Conservation (phyloP, 2,797 vertebrate genomes). For the Sebastes nivosus region DNA sequence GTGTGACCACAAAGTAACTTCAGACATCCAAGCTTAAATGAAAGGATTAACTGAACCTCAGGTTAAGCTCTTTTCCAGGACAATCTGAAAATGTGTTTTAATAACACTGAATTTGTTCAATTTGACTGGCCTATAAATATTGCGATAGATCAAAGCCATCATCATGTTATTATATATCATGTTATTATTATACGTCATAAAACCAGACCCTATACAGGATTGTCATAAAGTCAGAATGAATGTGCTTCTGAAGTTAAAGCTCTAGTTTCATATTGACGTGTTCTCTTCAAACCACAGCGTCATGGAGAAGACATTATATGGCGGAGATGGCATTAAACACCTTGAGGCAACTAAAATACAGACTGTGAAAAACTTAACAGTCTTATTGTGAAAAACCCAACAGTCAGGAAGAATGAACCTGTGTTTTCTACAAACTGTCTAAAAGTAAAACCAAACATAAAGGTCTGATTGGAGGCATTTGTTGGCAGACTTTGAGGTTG, state of each 20-base stretch:
- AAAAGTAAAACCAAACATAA: neutral
- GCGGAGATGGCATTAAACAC: neutral
- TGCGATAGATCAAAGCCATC: conserved; percentile 11
- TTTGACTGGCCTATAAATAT: conserved; percentile 29
- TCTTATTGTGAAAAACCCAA: neutral
- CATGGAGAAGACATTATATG: conserved; percentile 21
- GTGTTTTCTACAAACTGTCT: conserved; percentile 12
- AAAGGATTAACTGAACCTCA: conserved; percentile 32
- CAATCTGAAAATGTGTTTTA: conserved; percentile 19
- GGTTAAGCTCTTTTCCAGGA: conserved; percentile 45
- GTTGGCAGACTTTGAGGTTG: neutral
- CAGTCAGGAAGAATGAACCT: neutral
- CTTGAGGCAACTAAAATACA: conserved; percentile 1
- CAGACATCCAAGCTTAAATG: conserved; percentile 38
- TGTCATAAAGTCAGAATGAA: neutral
- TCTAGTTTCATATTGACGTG: neutral
- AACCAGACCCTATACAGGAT: neutral
- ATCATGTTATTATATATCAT: conserved; percentile 37
- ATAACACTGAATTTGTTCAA: conserved; percentile 31
- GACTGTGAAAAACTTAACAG: neutral
- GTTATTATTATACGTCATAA: conserved; percentile 24
- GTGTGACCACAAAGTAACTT: conserved; percentile 29
- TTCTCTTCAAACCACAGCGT: conserved; percentile 14
- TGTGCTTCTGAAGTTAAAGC: conserved; percentile 4
- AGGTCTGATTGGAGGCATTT: neutral